Percentiles rank a stretch among this genome's conserved stretches.
These are phyloP conservation scores for Pogonomyrmex barbatus DNA, from an alignment of 1,140 invertebrate genomes.

Conservation along the genomic window DNA sequence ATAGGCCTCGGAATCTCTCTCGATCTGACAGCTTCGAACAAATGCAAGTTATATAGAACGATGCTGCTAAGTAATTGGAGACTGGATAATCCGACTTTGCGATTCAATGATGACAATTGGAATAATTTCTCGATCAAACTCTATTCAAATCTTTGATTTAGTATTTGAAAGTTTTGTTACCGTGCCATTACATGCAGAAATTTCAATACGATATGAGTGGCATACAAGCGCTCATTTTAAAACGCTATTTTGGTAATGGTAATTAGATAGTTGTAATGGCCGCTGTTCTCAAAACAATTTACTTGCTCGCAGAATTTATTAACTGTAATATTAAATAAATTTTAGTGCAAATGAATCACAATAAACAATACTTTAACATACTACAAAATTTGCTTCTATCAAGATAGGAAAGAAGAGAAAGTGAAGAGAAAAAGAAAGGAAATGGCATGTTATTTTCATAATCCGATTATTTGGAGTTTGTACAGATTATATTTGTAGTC, in stretches of 20 bases:
- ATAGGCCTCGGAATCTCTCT: neutral
- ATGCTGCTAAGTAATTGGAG: constrained; percentile 15
- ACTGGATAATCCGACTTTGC: constrained; percentile 57
- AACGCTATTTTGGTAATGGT: constrained; percentile 21
- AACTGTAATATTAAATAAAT: constrained; percentile 38
- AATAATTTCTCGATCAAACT: constrained; percentile 17
- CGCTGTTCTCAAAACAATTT: constrained; percentile 4
- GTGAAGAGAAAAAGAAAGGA: no score
- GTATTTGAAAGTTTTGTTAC: constrained; percentile 5
- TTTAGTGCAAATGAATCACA: neutral
- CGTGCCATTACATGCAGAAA: neutral
- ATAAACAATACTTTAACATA: constrained; percentile 17
- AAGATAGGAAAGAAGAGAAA: neutral
- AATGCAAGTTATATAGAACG: neutral
- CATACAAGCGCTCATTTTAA: neutral
- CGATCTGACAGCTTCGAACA: neutral
- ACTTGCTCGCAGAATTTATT: constrained; percentile 34
- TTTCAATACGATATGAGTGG: neutral
- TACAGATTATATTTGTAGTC: neutral
- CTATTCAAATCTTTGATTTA: constrained; percentile 57
- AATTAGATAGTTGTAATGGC: constrained; percentile 23
- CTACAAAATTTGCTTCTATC: constrained; percentile 10
- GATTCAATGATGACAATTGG: constrained; percentile 57
- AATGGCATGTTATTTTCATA: neutral
- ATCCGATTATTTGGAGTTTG: neutral